Conservation (phyloP, 1,140 invertebrate species). For the Diorhabda carinulata region DNA sequence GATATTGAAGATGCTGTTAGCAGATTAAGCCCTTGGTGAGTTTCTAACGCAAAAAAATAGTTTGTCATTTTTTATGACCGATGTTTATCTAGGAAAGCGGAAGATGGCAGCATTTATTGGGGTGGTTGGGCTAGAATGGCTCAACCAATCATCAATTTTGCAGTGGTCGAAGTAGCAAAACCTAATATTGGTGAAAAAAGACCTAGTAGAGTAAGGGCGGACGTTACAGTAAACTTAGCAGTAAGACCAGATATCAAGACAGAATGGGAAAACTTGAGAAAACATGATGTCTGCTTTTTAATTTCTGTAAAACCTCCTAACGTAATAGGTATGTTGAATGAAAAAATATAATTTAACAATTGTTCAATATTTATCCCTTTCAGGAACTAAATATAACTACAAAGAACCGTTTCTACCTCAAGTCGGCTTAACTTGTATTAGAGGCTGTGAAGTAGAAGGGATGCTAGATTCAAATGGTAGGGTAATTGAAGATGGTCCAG, state of each 20-base stretch:
- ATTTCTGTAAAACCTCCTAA: conserved; percentile 83
- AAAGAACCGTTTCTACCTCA: conserved; percentile 82
- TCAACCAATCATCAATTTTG: conserved; percentile 87
- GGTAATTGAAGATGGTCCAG: conserved; percentile 95
- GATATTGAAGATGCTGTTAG: conserved; percentile 97
- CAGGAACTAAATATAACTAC: conserved; percentile 75
- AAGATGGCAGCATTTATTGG: conserved; percentile 84
- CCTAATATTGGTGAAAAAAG: conserved; percentile 89
- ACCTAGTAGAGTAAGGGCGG: conserved; percentile 90
- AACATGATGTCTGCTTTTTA: conserved; percentile 97
- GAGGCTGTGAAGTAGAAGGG: conserved; percentile 98
- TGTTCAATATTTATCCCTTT: neutral
- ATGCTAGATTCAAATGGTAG: conserved; percentile 95
- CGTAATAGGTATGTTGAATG: conserved; percentile 62
- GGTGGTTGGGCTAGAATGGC: conserved; percentile 99
- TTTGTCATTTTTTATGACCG: conserved; percentile 2
- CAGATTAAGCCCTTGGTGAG: conserved; percentile 88
- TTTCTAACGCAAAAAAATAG: conserved; percentile 9
- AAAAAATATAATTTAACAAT: neutral
- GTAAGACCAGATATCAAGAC: conserved; percentile 85
- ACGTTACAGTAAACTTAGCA: conserved; percentile 89
- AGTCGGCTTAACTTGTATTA: conserved; percentile 85
- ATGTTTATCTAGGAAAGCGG: conserved; percentile 63
- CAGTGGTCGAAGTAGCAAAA: conserved; percentile 91
- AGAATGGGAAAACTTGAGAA: conserved; percentile 96